phyloP scores from a whole-genome alignment of 1,140 invertebrate genomes.

The Parasteatoda tepidariorum region DNA sequence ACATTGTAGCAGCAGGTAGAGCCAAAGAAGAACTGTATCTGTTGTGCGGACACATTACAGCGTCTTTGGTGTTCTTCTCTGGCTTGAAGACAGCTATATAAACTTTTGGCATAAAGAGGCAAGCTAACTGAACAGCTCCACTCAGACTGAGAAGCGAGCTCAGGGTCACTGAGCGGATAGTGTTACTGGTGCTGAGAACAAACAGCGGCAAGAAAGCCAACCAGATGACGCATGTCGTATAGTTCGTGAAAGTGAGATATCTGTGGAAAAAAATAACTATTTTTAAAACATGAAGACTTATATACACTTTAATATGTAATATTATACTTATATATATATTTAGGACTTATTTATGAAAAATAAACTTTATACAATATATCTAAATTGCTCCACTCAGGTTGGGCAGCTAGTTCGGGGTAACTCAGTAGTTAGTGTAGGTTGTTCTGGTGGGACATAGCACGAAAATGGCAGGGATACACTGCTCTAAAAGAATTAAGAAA shows the following conservation, averaged over 20 bases:
- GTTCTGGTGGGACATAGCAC: too few species aligned
- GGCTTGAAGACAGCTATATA: conserved; percentile 77
- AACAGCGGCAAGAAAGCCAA: conserved; percentile 81
- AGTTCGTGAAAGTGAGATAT: conserved; percentile 82
- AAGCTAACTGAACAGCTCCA: conserved; percentile 63
- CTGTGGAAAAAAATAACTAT: not conserved
- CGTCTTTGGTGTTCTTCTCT: conserved; percentile 77
- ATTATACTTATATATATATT: too few species aligned
- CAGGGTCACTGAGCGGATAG: conserved; percentile 72
- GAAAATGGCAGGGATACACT: too few species aligned
- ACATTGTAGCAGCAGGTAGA: conserved; percentile 4
- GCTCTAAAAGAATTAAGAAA: too few species aligned
- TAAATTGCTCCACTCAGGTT: too few species aligned
- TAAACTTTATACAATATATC: too few species aligned
- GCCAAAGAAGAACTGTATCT: conserved; percentile 39
- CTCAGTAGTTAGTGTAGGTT: too few species aligned
- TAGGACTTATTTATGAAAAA: too few species aligned
- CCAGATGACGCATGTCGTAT: conserved; percentile 83
- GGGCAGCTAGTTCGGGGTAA: too few species aligned
- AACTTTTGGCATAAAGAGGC: conserved; percentile 69
- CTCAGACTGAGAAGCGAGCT: conserved; percentile 72
- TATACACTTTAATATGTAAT: too few species aligned
- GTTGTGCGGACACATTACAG: conserved; percentile 70
- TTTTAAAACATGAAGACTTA: too few species aligned
- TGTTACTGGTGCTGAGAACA: conserved; percentile 71